These are phyloP conservation scores for Furcifer pardalis DNA, from an alignment of 2,797 vertebrate genomes.

Conservation along the genomic window DNA sequence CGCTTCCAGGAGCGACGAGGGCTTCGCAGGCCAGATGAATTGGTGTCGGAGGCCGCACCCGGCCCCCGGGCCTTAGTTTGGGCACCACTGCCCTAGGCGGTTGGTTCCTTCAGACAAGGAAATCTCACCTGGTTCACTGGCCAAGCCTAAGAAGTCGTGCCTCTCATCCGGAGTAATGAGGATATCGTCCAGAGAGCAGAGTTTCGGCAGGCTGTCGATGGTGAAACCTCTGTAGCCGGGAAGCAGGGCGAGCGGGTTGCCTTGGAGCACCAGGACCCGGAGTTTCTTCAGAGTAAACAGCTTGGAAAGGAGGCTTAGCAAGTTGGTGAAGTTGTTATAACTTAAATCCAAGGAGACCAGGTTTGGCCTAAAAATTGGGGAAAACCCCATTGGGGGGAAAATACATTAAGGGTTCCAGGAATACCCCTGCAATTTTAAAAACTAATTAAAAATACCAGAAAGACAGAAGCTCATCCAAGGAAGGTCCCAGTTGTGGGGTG, in stretches of 20 bases:
- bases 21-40: no score
- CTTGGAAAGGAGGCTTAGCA: constrained; percentile 70
- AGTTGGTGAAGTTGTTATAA: constrained; percentile 81
- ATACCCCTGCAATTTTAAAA: no score
- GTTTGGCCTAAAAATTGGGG: constrained; percentile 80
- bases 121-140: constrained; percentile 75
- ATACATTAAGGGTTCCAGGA: no score
- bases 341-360: constrained; percentile 89
- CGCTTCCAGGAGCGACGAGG: no score
- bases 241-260: constrained; percentile 84
- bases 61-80: no score
- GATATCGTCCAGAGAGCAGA: constrained; percentile 78
- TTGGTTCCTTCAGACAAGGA: no score
- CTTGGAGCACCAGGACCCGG: constrained; percentile 80
- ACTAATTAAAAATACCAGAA: no score
- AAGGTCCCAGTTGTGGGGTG: no score
- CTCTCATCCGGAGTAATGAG: constrained; percentile 76
- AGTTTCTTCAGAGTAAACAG: constrained; percentile 77
- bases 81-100: no score
- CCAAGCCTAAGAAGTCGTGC: constrained; percentile 74
- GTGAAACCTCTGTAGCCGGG: constrained; percentile 83
- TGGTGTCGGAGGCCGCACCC: no score
- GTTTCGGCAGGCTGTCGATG: constrained; percentile 80
- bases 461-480: no score
- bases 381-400: neutral